phyloP scores from a whole-genome alignment of 2,797 vertebrate genomes.

The Echiichthys vipera region DNA sequence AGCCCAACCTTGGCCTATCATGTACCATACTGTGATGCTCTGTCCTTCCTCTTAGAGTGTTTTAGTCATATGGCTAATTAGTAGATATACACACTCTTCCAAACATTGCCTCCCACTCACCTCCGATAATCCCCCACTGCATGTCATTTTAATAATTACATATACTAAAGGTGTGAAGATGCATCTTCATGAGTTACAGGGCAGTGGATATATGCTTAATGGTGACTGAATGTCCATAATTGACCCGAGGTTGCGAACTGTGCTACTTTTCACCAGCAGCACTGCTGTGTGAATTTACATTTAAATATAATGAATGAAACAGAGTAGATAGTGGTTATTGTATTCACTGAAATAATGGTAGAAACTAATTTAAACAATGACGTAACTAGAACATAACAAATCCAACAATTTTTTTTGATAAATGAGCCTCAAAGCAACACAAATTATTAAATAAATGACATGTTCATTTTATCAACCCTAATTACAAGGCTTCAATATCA shows the following conservation, averaged over 20 bases:
- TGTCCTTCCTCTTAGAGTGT: conserved; percentile 19
- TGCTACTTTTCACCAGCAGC: not conserved
- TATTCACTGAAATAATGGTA: not conserved
- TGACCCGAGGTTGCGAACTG: not conserved
- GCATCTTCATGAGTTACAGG: not conserved
- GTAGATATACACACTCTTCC: conserved; percentile 39
- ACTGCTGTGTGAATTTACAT: not conserved
- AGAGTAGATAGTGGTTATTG: not conserved
- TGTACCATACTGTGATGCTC: conserved; percentile 3
- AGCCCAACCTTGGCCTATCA: conserved; percentile 1
- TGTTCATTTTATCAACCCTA: not conserved
- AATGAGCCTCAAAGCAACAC: not conserved
- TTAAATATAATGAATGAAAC: not conserved
- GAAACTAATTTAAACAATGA: conserved; percentile 7
- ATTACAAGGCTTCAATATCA: not conserved
- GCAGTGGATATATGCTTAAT: conserved; percentile 19
- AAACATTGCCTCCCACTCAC: conserved; percentile 25
- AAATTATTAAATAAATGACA: not conserved
- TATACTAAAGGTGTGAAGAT: conserved; percentile 20
- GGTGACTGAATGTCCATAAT: conserved; percentile 24
- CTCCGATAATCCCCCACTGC: conserved; percentile 26
- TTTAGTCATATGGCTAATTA: conserved; percentile 58
- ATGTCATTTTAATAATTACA: conserved; percentile 52
- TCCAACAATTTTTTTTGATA: not conserved
- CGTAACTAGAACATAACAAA: not conserved